Evolutionary conservation across 2,888 invertebrate genomes (phyloP).

Genomic region (Apodemia zela): DNA sequence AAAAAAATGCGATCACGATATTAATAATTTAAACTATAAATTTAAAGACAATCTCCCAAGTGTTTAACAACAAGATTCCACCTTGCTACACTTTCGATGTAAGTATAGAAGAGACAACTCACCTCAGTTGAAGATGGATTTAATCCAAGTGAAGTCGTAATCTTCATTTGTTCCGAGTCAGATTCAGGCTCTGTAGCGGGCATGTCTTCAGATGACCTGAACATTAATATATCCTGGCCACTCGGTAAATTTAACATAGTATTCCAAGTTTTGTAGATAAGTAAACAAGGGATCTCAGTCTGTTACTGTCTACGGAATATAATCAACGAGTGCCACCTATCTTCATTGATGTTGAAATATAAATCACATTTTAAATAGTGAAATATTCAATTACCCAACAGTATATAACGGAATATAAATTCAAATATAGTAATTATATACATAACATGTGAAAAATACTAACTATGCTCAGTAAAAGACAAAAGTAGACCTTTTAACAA

Average conservation of each 20-base stretch:
- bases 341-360: neutral
- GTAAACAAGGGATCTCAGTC: neutral
- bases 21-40: neutral
- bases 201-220: slow-evolving; percentile 12
- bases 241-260: slow-evolving; percentile 3
- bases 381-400: no score
- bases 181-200: neutral
- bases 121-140: slow-evolving; percentile 11
- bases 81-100: neutral
- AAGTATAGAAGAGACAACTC: slow-evolving; percentile 10
- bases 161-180: slow-evolving; percentile 11
- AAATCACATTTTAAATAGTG: no score
- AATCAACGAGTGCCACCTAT: neutral
- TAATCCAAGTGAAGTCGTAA: slow-evolving; percentile 9
- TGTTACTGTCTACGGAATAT: slow-evolving; percentile 5
- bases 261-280: slow-evolving; percentile 18
- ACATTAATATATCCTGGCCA: slow-evolving; percentile 14
- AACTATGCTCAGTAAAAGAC: no score
- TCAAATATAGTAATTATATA: no score
- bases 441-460: no score
- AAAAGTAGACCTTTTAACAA: no score
- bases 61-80: neutral
- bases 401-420: no score
- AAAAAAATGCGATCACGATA: neutral
- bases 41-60: neutral